These are phyloP conservation scores for Trissolcus brochymenae DNA, from an alignment of 2,888 invertebrate species.

Conservation along the genomic window DNA sequence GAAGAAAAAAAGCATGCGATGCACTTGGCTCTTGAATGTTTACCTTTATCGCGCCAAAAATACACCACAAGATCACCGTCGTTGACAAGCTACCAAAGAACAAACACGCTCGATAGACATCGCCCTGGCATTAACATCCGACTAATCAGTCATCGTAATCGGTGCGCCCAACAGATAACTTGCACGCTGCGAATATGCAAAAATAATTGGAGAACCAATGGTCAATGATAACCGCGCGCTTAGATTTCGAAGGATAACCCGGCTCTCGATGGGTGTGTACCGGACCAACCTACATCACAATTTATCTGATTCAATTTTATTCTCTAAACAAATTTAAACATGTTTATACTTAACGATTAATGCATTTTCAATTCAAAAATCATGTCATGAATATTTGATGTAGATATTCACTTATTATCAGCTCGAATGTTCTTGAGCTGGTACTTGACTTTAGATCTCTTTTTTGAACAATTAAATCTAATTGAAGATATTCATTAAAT, in stretches of 20 bases:
- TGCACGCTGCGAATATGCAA: constrained; percentile 18
- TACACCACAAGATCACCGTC: constrained; percentile 39
- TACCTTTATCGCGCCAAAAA: constrained; percentile 56
- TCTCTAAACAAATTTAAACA: too few relatives aligned
- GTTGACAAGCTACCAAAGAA: constrained; percentile 49
- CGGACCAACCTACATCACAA: too few relatives aligned
- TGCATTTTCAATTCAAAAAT: too few relatives aligned
- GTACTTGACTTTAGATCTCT: too few relatives aligned
- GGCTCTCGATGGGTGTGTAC: too few relatives aligned
- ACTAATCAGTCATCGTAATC: constrained; percentile 45
- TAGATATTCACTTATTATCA: too few relatives aligned
- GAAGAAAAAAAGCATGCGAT: constrained; percentile 55
- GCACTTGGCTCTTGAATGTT: constrained; percentile 57
- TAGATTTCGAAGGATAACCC: too few relatives aligned
- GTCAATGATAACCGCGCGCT: too few relatives aligned
- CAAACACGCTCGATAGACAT: constrained; percentile 37
- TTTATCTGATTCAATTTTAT: too few relatives aligned
- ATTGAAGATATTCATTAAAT: constrained; percentile 1
- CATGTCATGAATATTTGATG: too few relatives aligned
- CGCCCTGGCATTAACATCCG: constrained; percentile 42
- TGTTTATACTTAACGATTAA: too few relatives aligned
- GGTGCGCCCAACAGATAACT: constrained; percentile 5
- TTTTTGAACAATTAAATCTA: neutral
- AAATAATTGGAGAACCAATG: constrained; percentile 20
- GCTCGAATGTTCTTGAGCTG: too few relatives aligned